Percentiles rank a stretch among this genome's conserved stretches.
These are phyloP conservation scores for Lacerta bilineata DNA, from an alignment of 2,797 vertebrate genomes.

Conservation along the genomic window DNA sequence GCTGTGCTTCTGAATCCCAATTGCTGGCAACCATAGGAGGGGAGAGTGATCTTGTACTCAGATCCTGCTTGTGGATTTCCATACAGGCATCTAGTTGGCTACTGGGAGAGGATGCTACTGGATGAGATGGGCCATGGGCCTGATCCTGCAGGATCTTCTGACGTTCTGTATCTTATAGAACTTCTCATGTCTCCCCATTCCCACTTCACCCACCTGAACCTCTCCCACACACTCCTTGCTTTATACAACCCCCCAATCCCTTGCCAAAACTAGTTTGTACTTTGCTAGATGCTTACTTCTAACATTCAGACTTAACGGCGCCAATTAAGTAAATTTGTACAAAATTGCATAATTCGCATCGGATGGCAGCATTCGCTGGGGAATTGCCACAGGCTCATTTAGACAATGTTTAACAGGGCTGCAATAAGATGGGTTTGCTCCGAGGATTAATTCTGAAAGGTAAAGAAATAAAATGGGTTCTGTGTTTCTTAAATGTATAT, in stretches of 20 bases:
- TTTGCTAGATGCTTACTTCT: not conserved
- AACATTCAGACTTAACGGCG: not conserved
- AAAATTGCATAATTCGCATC: constrained; percentile 2
- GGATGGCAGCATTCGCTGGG: not conserved
- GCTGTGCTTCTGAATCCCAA: too few species aligned
- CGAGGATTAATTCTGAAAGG: not conserved
- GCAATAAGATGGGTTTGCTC: not conserved
- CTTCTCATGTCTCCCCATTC: not conserved
- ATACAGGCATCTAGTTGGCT: too few species aligned
- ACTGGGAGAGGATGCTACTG: too few species aligned
- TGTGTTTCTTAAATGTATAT: too few species aligned
- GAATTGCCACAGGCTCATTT: not conserved
- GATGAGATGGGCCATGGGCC: too few species aligned
- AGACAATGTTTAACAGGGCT: not conserved
- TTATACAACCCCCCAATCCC: not conserved
- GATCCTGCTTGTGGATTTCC: too few species aligned
- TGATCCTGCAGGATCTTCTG: too few species aligned
- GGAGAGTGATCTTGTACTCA: too few species aligned
- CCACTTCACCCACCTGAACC: not conserved
- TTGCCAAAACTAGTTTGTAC: not conserved
- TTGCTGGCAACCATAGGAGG: too few species aligned
- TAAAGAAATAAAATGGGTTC: not conserved
- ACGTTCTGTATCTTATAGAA: not conserved
- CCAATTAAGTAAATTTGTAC: constrained; percentile 37
- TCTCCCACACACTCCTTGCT: constrained; percentile 19